A percentile compares a stretch with the other conserved stretches of the same genome.
Conservation (phyloP, 2,113 vertebrate genomes). For the Chrysemys picta region DNA sequence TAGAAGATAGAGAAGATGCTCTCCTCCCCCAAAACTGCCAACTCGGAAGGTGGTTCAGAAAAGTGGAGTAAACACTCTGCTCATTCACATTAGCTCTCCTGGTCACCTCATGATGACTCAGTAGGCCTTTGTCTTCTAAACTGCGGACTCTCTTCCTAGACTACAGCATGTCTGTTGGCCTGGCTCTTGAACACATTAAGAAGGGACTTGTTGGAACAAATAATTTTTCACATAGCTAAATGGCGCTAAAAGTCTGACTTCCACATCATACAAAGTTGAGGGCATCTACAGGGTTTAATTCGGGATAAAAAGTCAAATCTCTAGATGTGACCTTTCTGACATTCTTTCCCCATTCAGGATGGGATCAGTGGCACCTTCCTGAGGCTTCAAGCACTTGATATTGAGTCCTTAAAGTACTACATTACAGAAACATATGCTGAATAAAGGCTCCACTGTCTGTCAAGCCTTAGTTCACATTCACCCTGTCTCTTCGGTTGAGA, state of each 20-base stretch:
- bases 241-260: background rate
- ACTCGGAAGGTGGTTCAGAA: background rate
- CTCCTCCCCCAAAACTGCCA: background rate
- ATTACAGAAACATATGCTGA: background rate
- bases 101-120: no score
- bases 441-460: background rate
- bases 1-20: background rate
- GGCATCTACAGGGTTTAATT: background rate
- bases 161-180: background rate
- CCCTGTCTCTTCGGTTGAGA: background rate
- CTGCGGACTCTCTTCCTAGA: no score
- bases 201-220: background rate
- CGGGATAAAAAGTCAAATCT: background rate
- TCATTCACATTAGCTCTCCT: background rate
- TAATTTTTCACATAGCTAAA: background rate
- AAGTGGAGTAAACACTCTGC: background rate
- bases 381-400: accelerated
- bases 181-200: background rate
- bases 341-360: background rate
- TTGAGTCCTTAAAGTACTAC: background rate
- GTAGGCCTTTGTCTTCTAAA: no score
- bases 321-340: background rate
- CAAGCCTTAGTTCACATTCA: background rate
- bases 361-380: background rate
- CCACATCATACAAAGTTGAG: background rate